These are phyloP conservation scores for Oryzaephilus surinamensis DNA, from an alignment of 1,140 invertebrate species.

Conservation along the genomic window DNA sequence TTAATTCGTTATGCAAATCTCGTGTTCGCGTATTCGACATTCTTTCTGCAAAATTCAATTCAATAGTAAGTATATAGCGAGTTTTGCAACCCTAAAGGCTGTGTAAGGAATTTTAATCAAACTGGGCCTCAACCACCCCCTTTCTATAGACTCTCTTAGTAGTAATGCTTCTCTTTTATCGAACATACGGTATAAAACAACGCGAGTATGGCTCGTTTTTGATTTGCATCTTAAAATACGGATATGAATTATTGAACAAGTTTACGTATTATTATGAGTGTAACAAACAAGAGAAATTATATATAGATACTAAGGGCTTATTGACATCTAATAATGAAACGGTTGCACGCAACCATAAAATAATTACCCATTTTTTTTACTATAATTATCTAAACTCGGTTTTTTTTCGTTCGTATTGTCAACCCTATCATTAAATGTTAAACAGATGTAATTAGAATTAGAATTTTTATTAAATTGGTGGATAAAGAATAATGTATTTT, in stretches of 20 bases:
- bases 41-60: conserved; percentile 17
- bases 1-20: conserved; percentile 7
- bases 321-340: too few relatives aligned
- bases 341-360: too few relatives aligned
- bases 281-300: too few relatives aligned
- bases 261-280: too few relatives aligned
- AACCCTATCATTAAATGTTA: background rate
- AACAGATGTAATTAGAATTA: too few relatives aligned
- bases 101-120: conserved; percentile 29
- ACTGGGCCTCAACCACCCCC: conserved; percentile 25
- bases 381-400: background rate
- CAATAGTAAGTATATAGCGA: conserved; percentile 12
- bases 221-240: conserved; percentile 16
- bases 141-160: too few relatives aligned
- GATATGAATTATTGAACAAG: too few relatives aligned
- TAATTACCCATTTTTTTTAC: too few relatives aligned
- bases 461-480: too few relatives aligned
- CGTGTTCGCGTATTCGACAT: background rate
- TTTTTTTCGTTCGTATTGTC: background rate
- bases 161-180: conserved; percentile 20
- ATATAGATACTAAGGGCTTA: too few relatives aligned
- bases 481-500: too few relatives aligned
- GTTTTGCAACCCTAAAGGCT: conserved; percentile 8
- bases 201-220: conserved; percentile 10
- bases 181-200: conserved; percentile 20